Percentiles rank a stretch among this genome's conserved stretches.
phyloP scores from a whole-genome alignment of 2,888 invertebrate genomes.

The Chouioia cunea region DNA sequence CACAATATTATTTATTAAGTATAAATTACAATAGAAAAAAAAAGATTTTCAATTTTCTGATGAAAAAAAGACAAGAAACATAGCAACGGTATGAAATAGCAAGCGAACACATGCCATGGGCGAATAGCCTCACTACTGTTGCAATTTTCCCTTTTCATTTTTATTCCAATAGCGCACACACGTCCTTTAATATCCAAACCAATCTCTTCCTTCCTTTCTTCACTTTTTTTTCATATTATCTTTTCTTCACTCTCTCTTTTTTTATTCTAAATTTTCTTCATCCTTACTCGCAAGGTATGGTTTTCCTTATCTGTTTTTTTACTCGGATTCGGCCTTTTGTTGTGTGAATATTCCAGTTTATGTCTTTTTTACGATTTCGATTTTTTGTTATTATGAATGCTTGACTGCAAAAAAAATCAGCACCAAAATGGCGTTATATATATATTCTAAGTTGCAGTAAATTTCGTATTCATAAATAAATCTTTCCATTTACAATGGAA shows the following conservation, averaged over 20 bases:
- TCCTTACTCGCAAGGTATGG: too few species aligned
- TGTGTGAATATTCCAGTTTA: too few species aligned
- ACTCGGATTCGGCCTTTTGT: too few species aligned
- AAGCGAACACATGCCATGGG: neutral
- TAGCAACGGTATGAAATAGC: constrained; percentile 7
- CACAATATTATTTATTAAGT: constrained; percentile 1
- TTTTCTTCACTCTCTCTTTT: constrained; percentile 5
- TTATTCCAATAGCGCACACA: constrained; percentile 38
- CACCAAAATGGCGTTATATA: too few species aligned
- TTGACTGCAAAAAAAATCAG: too few species aligned
- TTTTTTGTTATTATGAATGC: too few species aligned
- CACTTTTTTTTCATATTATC: neutral
- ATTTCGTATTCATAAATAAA: neutral
- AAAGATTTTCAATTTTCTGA: too few species aligned
- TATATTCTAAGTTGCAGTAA: too few species aligned
- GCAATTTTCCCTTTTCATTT: constrained; percentile 34
- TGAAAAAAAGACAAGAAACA: too few species aligned
- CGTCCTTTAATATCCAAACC: constrained; percentile 56
- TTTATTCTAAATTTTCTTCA: constrained; percentile 37
- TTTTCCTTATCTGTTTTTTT: too few species aligned
- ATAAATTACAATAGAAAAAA: neutral
- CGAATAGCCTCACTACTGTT: constrained; percentile 17
- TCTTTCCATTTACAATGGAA: constrained; percentile 6
- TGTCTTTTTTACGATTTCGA: constrained; percentile 55
- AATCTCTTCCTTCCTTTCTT: constrained; percentile 54